phyloP scores from a whole-genome alignment of 2,113 vertebrate genomes.

The Solenodon paradoxus region DNA sequence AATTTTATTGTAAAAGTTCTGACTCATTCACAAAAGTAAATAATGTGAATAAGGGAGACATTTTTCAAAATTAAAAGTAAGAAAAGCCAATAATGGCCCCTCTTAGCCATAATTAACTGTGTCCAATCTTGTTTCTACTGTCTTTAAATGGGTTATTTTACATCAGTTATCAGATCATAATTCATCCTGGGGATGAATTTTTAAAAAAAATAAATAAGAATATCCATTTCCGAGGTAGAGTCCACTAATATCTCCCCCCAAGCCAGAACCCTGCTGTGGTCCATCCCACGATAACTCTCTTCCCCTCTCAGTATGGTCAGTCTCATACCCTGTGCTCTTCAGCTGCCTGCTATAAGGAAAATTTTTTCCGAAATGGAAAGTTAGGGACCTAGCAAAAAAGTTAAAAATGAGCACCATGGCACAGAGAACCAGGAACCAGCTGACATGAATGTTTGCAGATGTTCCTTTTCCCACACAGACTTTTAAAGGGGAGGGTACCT shows the following conservation, averaged over 20 bases:
- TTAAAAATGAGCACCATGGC: background rate
- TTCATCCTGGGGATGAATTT: background rate
- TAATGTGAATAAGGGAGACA: too few species aligned
- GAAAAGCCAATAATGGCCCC: too few species aligned
- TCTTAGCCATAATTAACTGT: background rate
- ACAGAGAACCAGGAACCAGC: background rate
- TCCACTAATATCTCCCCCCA: background rate
- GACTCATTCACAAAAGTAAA: background rate
- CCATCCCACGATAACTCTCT: background rate
- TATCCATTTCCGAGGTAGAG: background rate
- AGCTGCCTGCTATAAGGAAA: background rate
- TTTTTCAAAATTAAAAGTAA: too few species aligned
- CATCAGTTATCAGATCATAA: background rate
- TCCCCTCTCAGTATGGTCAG: background rate
- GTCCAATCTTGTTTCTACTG: background rate
- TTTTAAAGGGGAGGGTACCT: background rate
- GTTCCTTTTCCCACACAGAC: background rate
- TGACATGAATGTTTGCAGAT: background rate
- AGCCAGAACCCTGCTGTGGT: background rate
- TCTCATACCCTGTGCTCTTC: background rate
- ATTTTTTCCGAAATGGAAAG: background rate
- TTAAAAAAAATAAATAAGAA: background rate
- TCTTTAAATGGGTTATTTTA: background rate
- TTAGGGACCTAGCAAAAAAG: background rate
- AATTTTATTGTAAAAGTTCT: background rate